phyloP scores from a whole-genome alignment of 1,140 invertebrate species.

The Hyposmocoma kahamanoa region DNA sequence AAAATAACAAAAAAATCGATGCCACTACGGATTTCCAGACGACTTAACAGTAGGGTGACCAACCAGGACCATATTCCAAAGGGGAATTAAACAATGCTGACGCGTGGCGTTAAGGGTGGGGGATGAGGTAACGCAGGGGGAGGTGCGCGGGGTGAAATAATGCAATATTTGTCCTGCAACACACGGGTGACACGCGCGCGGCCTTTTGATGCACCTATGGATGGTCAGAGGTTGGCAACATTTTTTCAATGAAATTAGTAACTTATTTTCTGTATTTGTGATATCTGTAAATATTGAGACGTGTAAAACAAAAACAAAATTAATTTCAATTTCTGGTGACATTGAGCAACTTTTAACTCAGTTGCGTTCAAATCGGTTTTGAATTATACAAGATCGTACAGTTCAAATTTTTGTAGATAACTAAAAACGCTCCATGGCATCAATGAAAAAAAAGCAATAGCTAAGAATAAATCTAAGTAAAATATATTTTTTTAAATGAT shows the following conservation, averaged over 20 bases:
- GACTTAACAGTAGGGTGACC: conserved; percentile 53
- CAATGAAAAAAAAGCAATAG: no score
- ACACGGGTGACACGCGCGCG: conserved; percentile 60
- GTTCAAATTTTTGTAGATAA: no score
- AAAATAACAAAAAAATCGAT: conserved; percentile 33
- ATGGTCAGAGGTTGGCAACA: conserved; percentile 34
- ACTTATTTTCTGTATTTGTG: background rate
- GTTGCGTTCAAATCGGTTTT: background rate
- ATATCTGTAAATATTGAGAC: no score
- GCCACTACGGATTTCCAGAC: conserved; percentile 41
- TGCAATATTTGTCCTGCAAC: conserved; percentile 68
- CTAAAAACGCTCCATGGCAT: no score
- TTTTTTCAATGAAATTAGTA: background rate
- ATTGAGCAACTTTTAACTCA: background rate
- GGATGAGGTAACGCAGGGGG: conserved; percentile 3
- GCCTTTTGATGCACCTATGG: conserved; percentile 40
- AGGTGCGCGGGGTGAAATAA: conserved; percentile 26
- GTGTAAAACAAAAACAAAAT: no score
- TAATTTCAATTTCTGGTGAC: background rate
- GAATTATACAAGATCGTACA: no score
- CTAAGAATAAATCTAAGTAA: background rate
- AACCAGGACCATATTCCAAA: background rate
- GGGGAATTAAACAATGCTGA: background rate
- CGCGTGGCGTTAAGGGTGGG: background rate
- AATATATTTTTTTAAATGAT: background rate